A percentile compares a stretch with the other conserved stretches of the same genome.
Conservation (phyloP, 2,113 vertebrate species). For the Poicephalus meyeri region DNA sequence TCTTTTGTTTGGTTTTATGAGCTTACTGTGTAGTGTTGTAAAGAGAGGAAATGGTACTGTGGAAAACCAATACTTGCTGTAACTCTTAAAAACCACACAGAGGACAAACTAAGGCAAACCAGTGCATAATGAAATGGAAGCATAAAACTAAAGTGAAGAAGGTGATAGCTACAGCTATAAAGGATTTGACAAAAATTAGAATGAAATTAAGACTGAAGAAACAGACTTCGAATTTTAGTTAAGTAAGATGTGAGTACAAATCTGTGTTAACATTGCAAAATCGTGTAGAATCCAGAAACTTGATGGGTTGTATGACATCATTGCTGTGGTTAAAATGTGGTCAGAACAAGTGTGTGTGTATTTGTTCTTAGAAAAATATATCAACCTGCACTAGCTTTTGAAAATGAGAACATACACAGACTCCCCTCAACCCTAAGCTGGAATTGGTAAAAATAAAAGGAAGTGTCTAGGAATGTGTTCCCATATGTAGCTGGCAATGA, state of each 20-base stretch:
- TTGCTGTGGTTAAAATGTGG: slow-evolving; percentile 26
- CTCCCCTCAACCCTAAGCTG: background rate
- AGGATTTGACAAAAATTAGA: background rate
- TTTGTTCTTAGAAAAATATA: slow-evolving; percentile 25
- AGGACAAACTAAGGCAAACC: background rate
- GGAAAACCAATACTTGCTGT: slow-evolving; percentile 5
- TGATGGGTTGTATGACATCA: background rate
- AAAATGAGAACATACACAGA: background rate
- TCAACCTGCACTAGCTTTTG: background rate
- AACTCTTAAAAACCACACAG: background rate
- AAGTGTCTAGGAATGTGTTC: background rate
- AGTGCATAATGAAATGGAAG: background rate
- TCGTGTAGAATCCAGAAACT: background rate
- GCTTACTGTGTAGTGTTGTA: background rate
- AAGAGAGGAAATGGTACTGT: background rate
- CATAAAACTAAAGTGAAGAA: background rate
- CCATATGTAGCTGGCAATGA: background rate
- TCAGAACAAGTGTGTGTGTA: background rate
- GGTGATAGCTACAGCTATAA: background rate
- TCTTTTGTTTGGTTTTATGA: slow-evolving; percentile 16
- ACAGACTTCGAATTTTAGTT: background rate
- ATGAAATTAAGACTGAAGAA: background rate
- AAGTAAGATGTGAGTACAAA: background rate
- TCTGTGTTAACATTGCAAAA: background rate
- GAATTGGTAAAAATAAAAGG: background rate